Conservation (phyloP, 2,113 vertebrate species). For the Oreochromis spilurus region DNA sequence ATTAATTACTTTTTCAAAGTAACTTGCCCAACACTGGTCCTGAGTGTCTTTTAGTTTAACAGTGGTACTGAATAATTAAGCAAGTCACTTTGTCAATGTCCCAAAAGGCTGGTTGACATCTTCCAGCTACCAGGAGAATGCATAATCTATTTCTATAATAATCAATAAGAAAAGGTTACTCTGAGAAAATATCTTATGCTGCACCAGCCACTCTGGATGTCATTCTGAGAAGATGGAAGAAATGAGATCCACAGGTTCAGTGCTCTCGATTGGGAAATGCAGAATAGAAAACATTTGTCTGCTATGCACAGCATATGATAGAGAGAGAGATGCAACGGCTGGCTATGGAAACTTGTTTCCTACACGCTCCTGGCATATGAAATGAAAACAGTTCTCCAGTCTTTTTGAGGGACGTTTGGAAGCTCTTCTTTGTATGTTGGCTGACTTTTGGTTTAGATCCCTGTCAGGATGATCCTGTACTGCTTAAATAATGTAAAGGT, state of each 20-base stretch:
- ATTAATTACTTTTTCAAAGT: no score
- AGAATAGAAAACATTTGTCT: background rate
- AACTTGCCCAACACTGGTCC: no score
- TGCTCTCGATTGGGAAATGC: background rate
- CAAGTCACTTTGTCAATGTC: background rate
- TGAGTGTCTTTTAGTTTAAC: background rate
- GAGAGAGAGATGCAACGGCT: background rate
- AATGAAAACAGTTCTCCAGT: background rate
- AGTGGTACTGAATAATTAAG: background rate
- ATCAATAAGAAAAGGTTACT: background rate
- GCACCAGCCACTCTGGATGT: background rate
- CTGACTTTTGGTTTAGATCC: background rate
- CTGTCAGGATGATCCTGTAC: background rate
- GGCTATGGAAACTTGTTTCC: background rate
- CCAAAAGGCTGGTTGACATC: background rate
- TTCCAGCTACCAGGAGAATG: background rate
- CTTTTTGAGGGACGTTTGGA: background rate
- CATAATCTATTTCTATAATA: background rate
- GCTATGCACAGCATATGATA: background rate
- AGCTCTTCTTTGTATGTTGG: background rate
- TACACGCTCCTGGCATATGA: background rate
- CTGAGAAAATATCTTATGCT: background rate
- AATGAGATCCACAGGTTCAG: background rate
- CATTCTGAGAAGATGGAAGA: background rate
- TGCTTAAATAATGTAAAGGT: background rate